Evolutionary conservation across 2,797 vertebrate species (phyloP), one percentile per base, ranked within the genome.

Genomic region (Manis crassicaudata): DNA sequence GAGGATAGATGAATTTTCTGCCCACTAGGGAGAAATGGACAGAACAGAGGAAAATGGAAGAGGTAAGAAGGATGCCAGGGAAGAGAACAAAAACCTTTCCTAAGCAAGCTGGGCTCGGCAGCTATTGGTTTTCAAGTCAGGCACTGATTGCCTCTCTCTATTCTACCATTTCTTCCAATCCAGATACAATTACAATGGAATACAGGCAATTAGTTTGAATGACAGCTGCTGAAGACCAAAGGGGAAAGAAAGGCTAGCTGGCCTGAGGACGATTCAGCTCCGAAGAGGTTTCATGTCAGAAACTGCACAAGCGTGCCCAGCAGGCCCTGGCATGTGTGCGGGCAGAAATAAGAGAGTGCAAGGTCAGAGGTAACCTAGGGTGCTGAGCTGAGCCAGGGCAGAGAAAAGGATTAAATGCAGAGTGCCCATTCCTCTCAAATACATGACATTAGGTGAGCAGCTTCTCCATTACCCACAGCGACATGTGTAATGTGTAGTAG

Each of bases 121-220:
- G 81, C 40, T 14, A 3, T 1, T 35, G 91, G 89, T 65, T 96
- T 94, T 73, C 90, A 77, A 84, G 70, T 94, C 65, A 81, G 70
- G 65, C 23, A 60, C 23, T 7, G 14, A 18, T 6, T 37, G 17
- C 13, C 23, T 81, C 60, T 88, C 37, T 46, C 3, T 35, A 46
- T 86, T 77, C n/a, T 58, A 17, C 12, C n/a, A 46, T 77, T 94
- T 67, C 52, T 27, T 76, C 79, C 50, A 72, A 87, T 77, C 60
- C 65, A 88, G 60, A 73, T 50, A 60, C 60, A 87, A 92, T 91
- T 62, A 95, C 1, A 50, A 54, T 9, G 29, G 80, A 93, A 80
- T 68, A 72, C 16, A 50, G 79, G 67, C 82, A 56, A 76, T 94
- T 96, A 77, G 60, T 85, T 37, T 95, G 91, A 87, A 52, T 58